These are phyloP conservation scores for Strigamia transsilvanica DNA, from an alignment of 2,888 invertebrate genomes.

Conservation along the genomic window DNA sequence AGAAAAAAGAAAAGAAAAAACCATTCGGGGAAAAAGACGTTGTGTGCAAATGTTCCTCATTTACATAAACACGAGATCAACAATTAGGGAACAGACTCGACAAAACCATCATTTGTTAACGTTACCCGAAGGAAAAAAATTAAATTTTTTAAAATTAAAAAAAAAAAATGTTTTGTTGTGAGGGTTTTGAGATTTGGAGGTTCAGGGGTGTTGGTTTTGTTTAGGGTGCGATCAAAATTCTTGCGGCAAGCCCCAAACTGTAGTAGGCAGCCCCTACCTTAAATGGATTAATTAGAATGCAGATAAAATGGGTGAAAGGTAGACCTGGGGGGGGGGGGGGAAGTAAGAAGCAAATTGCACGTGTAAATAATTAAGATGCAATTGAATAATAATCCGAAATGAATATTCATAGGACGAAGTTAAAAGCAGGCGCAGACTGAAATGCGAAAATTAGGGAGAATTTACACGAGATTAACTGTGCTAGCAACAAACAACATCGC, in stretches of 20 bases:
- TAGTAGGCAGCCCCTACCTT: conserved; percentile 14
- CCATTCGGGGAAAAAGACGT: background rate
- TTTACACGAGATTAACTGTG: background rate
- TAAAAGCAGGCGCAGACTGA: conserved; percentile 13
- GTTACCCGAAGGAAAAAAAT: background rate
- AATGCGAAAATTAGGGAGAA: conserved; percentile 18
- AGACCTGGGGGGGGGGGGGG: background rate
- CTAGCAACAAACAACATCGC: background rate
- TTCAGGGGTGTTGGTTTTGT: background rate
- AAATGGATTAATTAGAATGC: conserved; percentile 31
- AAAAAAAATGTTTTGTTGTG: background rate
- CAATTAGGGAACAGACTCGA: conserved; percentile 15
- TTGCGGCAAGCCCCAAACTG: conserved; percentile 29
- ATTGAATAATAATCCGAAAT: conserved; percentile 46
- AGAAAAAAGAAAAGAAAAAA: background rate
- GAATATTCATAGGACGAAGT: conserved; percentile 31
- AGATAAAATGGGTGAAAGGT: conserved; percentile 42
- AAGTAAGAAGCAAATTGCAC: background rate
- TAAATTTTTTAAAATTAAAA: too few relatives aligned
- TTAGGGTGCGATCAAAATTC: background rate
- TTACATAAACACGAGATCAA: conserved; percentile 33
- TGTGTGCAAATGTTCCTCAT: conserved; percentile 29
- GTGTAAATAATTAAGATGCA: conserved; percentile 50
- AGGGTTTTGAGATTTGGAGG: background rate
- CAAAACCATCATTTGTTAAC: background rate